Conservation (phyloP, 2,888 invertebrate genomes). For the Trachelus iudaicus region DNA sequence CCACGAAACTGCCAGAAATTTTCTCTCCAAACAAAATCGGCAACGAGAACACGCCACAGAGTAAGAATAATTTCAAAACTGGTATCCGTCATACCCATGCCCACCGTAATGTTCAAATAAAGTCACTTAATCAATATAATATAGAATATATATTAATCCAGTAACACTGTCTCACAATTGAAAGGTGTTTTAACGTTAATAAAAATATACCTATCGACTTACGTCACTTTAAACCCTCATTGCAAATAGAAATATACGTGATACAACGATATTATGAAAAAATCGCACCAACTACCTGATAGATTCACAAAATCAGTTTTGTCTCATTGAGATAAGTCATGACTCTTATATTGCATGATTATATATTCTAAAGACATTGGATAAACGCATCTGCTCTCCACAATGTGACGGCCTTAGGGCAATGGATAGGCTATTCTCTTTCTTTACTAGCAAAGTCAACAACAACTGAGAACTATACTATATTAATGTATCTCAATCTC, state of each 20-base stretch:
- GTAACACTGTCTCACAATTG: background rate
- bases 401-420: background rate
- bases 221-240: background rate
- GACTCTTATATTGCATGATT: background rate
- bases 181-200: background rate
- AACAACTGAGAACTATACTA: background rate
- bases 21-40: conserved; percentile 43
- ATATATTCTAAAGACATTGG: background rate
- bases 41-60: conserved; percentile 64
- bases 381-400: no score
- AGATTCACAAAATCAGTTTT: background rate
- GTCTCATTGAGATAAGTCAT: background rate
- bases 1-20: conserved; percentile 27
- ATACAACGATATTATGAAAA: background rate
- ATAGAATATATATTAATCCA: background rate
- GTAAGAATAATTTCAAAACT: conserved; percentile 69
- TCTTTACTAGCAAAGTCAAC: background rate
- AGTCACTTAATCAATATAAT: background rate
- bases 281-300: background rate
- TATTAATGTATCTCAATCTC: background rate
- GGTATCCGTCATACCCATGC: conserved; percentile 70
- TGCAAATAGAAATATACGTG: background rate
- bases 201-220: background rate
- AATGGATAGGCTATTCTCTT: background rate
- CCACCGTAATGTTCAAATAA: conserved; percentile 28